phyloP scores from a whole-genome alignment of 2,888 invertebrate genomes.

The Diarsia rubi region DNA sequence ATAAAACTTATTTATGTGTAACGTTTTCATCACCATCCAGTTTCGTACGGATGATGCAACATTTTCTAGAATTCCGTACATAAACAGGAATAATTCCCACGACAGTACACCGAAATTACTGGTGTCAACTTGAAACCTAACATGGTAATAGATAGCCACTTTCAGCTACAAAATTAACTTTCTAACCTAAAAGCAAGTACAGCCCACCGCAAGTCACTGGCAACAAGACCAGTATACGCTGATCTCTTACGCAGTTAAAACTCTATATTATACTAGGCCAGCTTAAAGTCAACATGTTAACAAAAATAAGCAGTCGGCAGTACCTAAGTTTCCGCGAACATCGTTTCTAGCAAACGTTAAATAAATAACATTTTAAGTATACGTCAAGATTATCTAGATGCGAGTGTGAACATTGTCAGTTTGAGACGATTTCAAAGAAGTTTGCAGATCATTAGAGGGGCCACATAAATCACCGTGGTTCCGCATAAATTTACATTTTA shows the following conservation, averaged over 20 bases:
- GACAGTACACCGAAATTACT: conserved; percentile 53
- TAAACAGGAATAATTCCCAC: conserved; percentile 62
- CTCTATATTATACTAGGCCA: neutral
- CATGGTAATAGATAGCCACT: conserved; percentile 59
- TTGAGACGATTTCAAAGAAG: conserved; percentile 73
- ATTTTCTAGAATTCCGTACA: conserved; percentile 62
- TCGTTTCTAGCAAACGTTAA: conserved; percentile 53
- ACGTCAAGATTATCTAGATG: conserved; percentile 66
- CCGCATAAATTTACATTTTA: conserved; percentile 86
- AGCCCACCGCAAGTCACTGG: neutral
- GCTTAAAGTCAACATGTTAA: neutral
- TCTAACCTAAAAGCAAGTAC: conserved; percentile 63
- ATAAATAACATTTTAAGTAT: conserved; percentile 67
- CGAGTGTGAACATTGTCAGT: conserved; percentile 71
- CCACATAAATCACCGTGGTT: conserved; percentile 82
- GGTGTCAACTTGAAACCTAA: conserved; percentile 62
- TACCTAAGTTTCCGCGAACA: conserved; percentile 52
- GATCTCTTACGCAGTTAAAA: neutral
- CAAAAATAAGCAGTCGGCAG: neutral
- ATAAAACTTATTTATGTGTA: conserved; percentile 55
- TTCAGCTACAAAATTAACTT: conserved; percentile 64
- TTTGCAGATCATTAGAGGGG: conserved; percentile 78
- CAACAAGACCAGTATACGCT: neutral
- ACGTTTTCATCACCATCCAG: conserved; percentile 45
- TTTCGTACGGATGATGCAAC: conserved; percentile 60